Evolutionary conservation across 2,113 vertebrate genomes (phyloP).

Genomic region (Rhinopomastus cyanomelas): DNA sequence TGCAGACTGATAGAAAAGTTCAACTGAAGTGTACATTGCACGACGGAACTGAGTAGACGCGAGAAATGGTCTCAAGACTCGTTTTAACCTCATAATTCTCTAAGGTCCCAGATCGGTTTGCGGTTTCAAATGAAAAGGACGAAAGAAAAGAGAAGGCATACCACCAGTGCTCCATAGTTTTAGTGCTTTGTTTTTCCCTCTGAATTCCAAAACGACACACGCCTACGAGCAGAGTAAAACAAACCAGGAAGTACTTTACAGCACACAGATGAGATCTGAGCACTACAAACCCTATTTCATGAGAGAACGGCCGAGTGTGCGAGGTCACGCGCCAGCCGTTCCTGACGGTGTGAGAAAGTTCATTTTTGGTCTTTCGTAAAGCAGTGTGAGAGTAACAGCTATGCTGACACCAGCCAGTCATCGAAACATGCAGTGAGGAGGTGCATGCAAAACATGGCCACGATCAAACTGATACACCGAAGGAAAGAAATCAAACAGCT

Average conservation of each 20-base stretch:
- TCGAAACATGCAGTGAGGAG: slow-evolving; percentile 74
- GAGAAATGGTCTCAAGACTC: slow-evolving; percentile 70
- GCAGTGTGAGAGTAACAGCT: slow-evolving; percentile 50
- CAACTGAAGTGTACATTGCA: slow-evolving; percentile 77
- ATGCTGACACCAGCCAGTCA: slow-evolving; percentile 64
- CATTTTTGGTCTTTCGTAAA: slow-evolving; percentile 70
- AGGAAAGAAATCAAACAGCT: neutral
- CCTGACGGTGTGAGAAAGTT: slow-evolving; percentile 57
- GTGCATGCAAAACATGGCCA: slow-evolving; percentile 77
- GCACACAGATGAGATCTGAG: slow-evolving; percentile 69
- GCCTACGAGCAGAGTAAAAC: slow-evolving; percentile 62
- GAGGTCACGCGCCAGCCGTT: slow-evolving; percentile 68
- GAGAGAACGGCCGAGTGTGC: slow-evolving; percentile 63
- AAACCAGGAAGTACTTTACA: slow-evolving; percentile 51
- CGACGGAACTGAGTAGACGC: slow-evolving; percentile 66
- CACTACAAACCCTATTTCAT: slow-evolving; percentile 65
- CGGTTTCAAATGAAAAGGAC: slow-evolving; percentile 2
- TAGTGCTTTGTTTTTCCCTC: slow-evolving; percentile 73
- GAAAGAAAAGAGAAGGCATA: slow-evolving; percentile 54
- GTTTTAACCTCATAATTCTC: slow-evolving; percentile 67
- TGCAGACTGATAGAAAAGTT: slow-evolving; percentile 69
- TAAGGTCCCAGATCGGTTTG: slow-evolving; percentile 63
- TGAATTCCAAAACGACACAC: slow-evolving; percentile 64
- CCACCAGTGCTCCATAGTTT: slow-evolving; percentile 69
- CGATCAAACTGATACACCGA: slow-evolving; percentile 64